These are phyloP conservation scores for Phoeniculus purpureus DNA, from an alignment of 2,797 vertebrate species.

Conservation along the genomic window DNA sequence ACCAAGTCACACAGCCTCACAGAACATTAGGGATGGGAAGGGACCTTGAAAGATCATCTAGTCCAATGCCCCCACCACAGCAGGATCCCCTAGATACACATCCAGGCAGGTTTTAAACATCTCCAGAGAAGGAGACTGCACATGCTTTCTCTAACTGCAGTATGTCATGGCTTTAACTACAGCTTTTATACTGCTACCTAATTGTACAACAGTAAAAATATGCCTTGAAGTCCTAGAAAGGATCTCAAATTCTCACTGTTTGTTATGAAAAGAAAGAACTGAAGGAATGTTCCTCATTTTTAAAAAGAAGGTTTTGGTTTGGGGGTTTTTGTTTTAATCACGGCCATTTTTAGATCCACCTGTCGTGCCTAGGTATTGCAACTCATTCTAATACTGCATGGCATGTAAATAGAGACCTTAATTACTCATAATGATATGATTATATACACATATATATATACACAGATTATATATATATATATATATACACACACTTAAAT, in stretches of 20 bases:
- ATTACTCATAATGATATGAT: constrained; percentile 64
- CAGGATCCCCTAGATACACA: no score
- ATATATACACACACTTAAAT: constrained; percentile 19
- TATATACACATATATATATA: constrained; percentile 65
- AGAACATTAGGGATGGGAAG: no score
- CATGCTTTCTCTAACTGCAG: background rate
- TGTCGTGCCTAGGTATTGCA: constrained; percentile 63
- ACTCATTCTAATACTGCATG: constrained; percentile 53
- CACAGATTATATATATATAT: constrained; percentile 33
- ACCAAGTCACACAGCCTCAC: no score
- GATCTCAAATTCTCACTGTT: constrained; percentile 3
- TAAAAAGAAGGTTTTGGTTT: background rate
- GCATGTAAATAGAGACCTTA: constrained; percentile 63
- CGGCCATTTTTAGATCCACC: constrained; percentile 33
- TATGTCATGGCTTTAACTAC: background rate
- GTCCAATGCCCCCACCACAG: no score
- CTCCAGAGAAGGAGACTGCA: no score
- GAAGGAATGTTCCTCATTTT: background rate
- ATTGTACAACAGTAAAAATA: constrained; percentile 13
- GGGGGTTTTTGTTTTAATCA: background rate
- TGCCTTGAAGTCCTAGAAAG: constrained; percentile 16
- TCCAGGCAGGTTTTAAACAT: no score
- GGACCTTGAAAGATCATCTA: no score
- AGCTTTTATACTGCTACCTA: constrained; percentile 14
- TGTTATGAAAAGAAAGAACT: background rate